Evolutionary conservation across 2,888 invertebrate species (phyloP), one percentile per base, ranked within the genome.

Genomic region (Magallana nippona): DNA sequence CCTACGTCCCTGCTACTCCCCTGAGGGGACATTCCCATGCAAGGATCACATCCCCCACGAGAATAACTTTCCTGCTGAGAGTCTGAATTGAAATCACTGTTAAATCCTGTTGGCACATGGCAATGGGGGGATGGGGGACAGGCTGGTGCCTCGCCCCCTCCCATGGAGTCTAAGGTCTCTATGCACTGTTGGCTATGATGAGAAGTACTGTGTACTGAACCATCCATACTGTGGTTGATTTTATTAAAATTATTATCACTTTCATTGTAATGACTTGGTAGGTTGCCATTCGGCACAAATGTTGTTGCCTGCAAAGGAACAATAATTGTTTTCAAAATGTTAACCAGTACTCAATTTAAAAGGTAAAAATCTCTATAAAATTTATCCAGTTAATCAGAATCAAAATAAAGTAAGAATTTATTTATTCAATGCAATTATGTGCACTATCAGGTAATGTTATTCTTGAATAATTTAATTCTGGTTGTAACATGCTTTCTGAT

Each of bases 231-330:
- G 83, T 87, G 87, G 87, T 90, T 88, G 82, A 91, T 91, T 87
- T 88, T 90, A 87, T 91, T 91, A 86, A 87, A 89, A 85, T 91
- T 91, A 89, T 89, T 91, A 86, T 91, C 91, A 88, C 90, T 91
- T 84, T 87, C 87, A 85, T 87, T 86, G 78, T 88, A 88, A 80
- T 88, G 88, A 81, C 88, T 88, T 15, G 89, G 88, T 71, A 89
- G 63, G 27, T 89, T 86, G 78, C 91, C 91, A 84, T 91, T 91
- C 17, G 91, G 87, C 85, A 87, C 87, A 88, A 88, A 90, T 32
- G 87, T 86, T 44, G 85, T 57, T 15, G 84, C 55, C 79, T 82
- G 71, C 79, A 82, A 82, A 44, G 55, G 55, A 62, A 78, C 22
- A 44, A 44, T 44, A 44, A 44, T 44, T 44, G 44, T 44, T 8